A percentile compares a stretch with the other conserved stretches of the same genome.
Conservation (phyloP, 2,797 vertebrate species). For the Coendou prehensilis region DNA sequence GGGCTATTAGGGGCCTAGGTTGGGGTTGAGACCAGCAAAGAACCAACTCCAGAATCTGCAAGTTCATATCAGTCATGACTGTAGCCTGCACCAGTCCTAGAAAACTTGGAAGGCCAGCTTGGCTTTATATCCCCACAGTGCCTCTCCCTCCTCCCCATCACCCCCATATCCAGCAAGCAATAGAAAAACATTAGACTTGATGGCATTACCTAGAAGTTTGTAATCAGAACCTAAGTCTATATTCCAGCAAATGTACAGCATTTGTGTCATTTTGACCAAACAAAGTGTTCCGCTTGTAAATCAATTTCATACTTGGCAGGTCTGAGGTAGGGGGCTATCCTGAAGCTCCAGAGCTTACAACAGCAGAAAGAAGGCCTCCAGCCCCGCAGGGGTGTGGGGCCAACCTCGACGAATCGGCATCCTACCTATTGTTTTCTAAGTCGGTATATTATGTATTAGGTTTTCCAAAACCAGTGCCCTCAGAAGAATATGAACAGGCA, state of each 20-base stretch:
- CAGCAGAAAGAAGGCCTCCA: too few species aligned
- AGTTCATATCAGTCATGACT: too few species aligned
- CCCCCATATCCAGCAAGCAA: neutral
- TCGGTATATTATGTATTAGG: neutral
- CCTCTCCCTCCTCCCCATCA: neutral
- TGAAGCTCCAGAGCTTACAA: neutral
- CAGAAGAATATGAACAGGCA: neutral
- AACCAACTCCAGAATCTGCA: neutral
- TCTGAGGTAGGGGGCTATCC: neutral
- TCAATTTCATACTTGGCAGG: neutral
- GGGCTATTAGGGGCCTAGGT: neutral
- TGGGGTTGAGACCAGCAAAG: neutral
- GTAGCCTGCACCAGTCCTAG: too few species aligned
- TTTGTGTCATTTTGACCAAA: neutral
- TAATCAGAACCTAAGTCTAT: neutral
- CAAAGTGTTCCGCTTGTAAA: neutral
- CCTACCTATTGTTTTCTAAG: neutral
- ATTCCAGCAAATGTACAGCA: neutral
- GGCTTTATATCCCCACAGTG: neutral
- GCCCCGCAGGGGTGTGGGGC: fast-evolving
- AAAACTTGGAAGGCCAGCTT: neutral
- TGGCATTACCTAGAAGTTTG: neutral
- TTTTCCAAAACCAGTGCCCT: neutral
- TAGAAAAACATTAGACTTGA: neutral
- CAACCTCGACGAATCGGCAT: neutral